Conservation (phyloP, 2,888 invertebrate genomes). For the Sepiola atlantica region DNA sequence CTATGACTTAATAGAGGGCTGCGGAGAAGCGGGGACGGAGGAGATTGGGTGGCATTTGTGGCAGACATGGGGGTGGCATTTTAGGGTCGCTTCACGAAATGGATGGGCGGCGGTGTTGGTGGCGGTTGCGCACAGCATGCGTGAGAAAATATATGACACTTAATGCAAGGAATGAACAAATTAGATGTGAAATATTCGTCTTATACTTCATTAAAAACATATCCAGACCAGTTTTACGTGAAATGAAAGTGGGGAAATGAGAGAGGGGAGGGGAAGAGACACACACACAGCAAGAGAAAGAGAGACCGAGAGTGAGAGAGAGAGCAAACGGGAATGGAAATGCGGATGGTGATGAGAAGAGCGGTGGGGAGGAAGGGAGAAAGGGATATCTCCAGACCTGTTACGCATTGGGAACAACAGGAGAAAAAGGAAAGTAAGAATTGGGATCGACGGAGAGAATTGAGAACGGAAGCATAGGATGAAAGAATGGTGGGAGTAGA, state of each 20-base stretch:
- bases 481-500: background rate
- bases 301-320: background rate
- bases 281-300: no score
- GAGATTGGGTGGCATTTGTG: background rate
- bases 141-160: slow-evolving; percentile 32
- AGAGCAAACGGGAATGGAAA: background rate
- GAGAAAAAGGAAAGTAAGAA: background rate
- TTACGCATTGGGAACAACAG: background rate
- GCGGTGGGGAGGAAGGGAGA: no score
- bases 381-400: background rate
- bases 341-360: no score
- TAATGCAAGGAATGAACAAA: background rate
- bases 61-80: background rate
- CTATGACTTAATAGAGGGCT: background rate
- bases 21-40: background rate
- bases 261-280: background rate
- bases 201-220: slow-evolving; percentile 24
- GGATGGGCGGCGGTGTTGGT: background rate
- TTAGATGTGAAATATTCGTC: slow-evolving; percentile 18
- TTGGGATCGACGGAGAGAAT: background rate
- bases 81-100: background rate
- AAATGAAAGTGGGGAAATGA: background rate
- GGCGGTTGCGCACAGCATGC: background rate
- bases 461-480: background rate
- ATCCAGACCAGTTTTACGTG: background rate